Percentiles rank a stretch among this genome's conserved stretches.
phyloP scores from a whole-genome alignment of 1,140 invertebrate species.

The Sitobion miscanthi region DNA sequence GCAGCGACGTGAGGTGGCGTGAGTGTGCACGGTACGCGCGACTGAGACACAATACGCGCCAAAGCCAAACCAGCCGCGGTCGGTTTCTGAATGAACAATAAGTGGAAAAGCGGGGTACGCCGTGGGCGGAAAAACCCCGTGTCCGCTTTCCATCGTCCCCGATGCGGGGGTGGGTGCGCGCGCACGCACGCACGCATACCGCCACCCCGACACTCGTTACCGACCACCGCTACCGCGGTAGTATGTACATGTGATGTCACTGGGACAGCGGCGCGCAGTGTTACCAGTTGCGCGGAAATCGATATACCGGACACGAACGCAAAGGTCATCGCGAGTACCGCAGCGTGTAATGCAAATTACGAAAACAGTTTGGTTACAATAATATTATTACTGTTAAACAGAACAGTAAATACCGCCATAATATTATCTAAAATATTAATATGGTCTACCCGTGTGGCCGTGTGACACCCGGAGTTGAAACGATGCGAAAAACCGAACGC shows the following conservation, averaged over 20 bases:
- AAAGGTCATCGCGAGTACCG: not conserved
- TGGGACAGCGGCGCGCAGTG: not conserved
- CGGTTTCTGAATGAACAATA: conserved; percentile 25
- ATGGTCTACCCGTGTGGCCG: not conserved
- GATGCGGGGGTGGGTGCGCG: not conserved
- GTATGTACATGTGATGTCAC: not conserved
- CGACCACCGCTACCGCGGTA: not conserved
- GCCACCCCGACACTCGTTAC: not conserved
- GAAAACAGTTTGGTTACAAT: no score
- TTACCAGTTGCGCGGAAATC: conserved; percentile 50
- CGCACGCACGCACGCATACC: not conserved
- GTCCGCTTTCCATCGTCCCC: not conserved
- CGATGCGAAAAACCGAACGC: not conserved
- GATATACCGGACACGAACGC: not conserved
- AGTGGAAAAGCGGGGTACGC: not conserved
- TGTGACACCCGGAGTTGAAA: not conserved
- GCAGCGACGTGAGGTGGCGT: not conserved
- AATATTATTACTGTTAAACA: no score
- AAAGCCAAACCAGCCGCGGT: not conserved
- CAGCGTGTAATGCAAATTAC: not conserved
- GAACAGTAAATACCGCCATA: not conserved
- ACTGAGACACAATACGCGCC: conserved; percentile 26
- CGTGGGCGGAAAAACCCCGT: conserved; percentile 7
- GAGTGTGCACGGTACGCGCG: conserved; percentile 5
- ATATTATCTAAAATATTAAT: no score